Base-by-base conservation (phyloP, 2,113 vertebrate genomes). In the Paralichthys olivaceus region DNA sequence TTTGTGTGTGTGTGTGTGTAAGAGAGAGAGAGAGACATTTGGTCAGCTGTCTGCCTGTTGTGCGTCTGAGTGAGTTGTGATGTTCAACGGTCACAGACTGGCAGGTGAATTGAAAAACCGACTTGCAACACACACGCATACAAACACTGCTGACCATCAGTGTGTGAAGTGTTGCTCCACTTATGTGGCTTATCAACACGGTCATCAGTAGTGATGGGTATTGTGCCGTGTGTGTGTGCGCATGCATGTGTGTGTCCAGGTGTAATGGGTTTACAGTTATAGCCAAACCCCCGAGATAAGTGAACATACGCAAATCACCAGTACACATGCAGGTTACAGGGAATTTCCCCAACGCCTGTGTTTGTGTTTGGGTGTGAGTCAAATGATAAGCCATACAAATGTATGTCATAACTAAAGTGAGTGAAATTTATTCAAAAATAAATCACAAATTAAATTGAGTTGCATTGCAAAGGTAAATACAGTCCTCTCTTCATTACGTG, bases 261-360 rank as follows among this genome's bases (percentile, higher is more conserved):
- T 93, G 92, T 92, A 80, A 70, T 62, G 61, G 32, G 68, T 87
- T 89, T 89, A 89, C 92, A 91, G 92, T 93, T 93, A 89, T 61
- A 81, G 79, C 69, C 84, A 83, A 90, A 80, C 87, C 71, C 80
- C 45, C 5, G 26, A 80, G 86, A 92, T 92, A 89, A 85, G 77
- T 72, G 66, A 83, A 71, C 63, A 72, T 92, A 93, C 83, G 92
- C 92, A 93, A 93, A 93, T 93, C 84, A 90, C 86, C 86, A 88
- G 84, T 84, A 81, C 70, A 72, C 53, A 88, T 79, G 80, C 70
- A 72, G 71, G 79, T 75, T 77, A 45, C 59, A 26, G 90, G 92
- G 89, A 92, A 92, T 77, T 90, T 72, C 90, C 92, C 88, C n/a
- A 66, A 69, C 37, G 19, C 43, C 49, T 15, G 73, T 58, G 77